phyloP scores from a whole-genome alignment of 2,113 vertebrate species.

The Microcebus tavaratra region DNA sequence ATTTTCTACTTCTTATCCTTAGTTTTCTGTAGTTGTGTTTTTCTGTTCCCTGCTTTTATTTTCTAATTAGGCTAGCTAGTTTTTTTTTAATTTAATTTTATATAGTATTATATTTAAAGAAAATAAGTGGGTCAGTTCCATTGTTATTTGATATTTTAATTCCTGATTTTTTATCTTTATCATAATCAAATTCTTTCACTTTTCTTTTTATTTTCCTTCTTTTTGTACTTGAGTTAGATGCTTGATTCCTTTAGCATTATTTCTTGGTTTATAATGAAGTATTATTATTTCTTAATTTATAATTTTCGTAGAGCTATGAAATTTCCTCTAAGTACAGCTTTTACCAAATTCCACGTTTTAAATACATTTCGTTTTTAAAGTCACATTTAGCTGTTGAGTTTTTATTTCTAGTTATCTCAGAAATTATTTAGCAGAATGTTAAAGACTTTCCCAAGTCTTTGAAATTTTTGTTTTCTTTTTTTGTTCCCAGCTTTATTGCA shows the following conservation, averaged over 20 bases:
- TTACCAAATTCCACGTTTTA: slow-evolving; percentile 5
- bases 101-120: background rate
- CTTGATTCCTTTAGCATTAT: slow-evolving; percentile 12
- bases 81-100: slow-evolving; percentile 42
- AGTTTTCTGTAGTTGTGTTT: slow-evolving; percentile 25
- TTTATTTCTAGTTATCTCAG: slow-evolving; percentile 12
- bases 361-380: background rate
- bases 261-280: background rate
- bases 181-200: background rate
- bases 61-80: background rate
- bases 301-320: slow-evolving; percentile 37
- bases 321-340: slow-evolving; percentile 30
- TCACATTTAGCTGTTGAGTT: background rate
- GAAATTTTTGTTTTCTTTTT: background rate
- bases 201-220: background rate
- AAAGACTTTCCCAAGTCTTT: background rate
- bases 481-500: background rate
- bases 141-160: background rate
- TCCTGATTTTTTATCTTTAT: background rate
- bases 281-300: background rate
- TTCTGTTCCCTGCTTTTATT: background rate
- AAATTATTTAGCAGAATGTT: slow-evolving; percentile 40
- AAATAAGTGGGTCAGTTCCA: background rate
- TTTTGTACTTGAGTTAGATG: background rate
- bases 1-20: background rate